Percentiles rank a stretch among this genome's conserved stretches.
Evolutionary conservation across 2,797 vertebrate species (phyloP).

Genomic region (Malurus leucopterus): DNA sequence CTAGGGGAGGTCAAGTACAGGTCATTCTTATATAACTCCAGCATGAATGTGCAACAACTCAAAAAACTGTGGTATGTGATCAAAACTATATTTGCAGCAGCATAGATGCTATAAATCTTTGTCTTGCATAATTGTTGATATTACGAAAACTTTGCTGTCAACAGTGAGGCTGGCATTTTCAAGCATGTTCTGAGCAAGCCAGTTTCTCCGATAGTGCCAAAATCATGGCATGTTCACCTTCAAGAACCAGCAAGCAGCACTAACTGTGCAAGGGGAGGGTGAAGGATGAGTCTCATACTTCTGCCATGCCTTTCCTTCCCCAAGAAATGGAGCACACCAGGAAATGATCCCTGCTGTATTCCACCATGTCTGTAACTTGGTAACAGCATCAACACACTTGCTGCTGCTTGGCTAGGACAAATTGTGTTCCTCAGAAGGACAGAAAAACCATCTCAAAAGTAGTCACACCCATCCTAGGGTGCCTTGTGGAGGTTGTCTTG

Average conservation of each 20-base stretch:
- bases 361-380: not conserved
- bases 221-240: not conserved
- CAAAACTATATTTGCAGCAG: not conserved
- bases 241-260: not conserved
- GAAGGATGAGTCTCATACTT: not conserved
- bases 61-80: not conserved
- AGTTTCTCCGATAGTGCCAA: not conserved
- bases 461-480: not conserved
- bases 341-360: not conserved
- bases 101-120: not conserved
- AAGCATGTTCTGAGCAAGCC: not conserved
- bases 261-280: not conserved
- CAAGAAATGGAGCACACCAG: not conserved
- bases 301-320: not conserved
- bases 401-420: not conserved
- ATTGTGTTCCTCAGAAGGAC: not conserved
- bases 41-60: not conserved
- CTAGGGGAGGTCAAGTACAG: not conserved
- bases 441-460: not conserved
- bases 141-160: not conserved
- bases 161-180: not conserved
- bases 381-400: not conserved
- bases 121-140: not conserved
- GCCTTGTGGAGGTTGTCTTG: fast-evolving
- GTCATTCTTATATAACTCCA: not conserved